Evolutionary conservation across 2,797 vertebrate genomes (phyloP), one percentile per base, ranked within the genome.

Genomic region (Oreochromis mossambicus): DNA sequence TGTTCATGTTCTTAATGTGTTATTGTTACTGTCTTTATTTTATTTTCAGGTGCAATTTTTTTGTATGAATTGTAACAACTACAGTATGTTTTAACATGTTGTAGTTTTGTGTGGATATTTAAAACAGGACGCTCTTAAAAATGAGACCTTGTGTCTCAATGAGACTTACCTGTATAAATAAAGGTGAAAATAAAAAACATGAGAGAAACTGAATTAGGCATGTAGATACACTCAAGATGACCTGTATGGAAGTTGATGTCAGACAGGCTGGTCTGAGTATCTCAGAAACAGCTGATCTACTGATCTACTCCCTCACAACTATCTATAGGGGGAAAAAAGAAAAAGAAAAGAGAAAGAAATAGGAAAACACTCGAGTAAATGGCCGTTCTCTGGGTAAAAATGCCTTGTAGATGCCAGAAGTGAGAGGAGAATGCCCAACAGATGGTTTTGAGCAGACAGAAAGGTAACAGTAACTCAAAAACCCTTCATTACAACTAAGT

Each of bases 271-370:
- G 38, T 68, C 38, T 43, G 21, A 4, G 63, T 68, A 43, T 26
- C 38, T 43, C 12, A 68, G 63, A 68, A 68, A 41, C 12, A 24
- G 36, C 55, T 58, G 26, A 58, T 58, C 24, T 56, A 56, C 34
- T 41, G 19, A 13, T 21, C n/a, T 68, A 43, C 12, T 68, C 36
- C 3, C 63, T 14, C 26, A 32, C 63, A 68, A 24, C 63, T 6
- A 68, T 24, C 36, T 66, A 21, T 8, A 41, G 56, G 36, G 61
- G 34, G n/a, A 0, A 0, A 1, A 36, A 50, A 8, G 4, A 50
- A 50, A 36, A 15, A 15, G 8, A 29, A 58, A 2, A 58, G 26
- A 58, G 14, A 58, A 61, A 34, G 17, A 34, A 61, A 61, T 34
- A 34, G 9, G 55, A 61, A 63, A 63, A 61, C 15, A 19, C 15